phyloP scores from a whole-genome alignment of 1,140 invertebrate genomes.

The Coenobita brevimanus region DNA sequence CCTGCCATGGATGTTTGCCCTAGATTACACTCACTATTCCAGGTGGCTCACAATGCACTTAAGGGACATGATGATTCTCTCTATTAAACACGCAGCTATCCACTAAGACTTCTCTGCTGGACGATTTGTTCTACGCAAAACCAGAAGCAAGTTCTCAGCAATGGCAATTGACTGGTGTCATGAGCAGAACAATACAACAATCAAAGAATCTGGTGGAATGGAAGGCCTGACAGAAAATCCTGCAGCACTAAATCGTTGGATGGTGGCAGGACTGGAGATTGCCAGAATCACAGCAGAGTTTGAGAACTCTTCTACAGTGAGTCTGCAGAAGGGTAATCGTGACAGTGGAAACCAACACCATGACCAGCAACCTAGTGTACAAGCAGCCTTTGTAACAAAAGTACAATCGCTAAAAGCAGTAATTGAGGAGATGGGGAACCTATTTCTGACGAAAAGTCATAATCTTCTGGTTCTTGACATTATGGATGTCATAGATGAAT shows the following conservation, averaged over 20 bases:
- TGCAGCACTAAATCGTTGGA: constrained; percentile 2
- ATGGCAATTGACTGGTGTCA: no score
- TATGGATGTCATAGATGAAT: not conserved
- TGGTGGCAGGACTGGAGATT: constrained; percentile 1
- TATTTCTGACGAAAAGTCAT: no score
- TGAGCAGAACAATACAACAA: no score
- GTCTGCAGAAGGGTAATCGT: not conserved
- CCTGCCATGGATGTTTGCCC: no score
- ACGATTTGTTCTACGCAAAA: not conserved
- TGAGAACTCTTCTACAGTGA: no score
- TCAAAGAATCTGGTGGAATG: no score
- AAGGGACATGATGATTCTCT: not conserved
- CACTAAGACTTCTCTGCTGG: not conserved
- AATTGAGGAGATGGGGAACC: not conserved
- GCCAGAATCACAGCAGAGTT: constrained; percentile 11
- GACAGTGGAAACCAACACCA: not conserved
- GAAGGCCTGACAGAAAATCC: not conserved
- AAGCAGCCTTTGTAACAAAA: not conserved
- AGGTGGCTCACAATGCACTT: constrained; percentile 22
- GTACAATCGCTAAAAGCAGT: constrained; percentile 5
- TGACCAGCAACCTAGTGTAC: not conserved
- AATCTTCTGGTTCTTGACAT: constrained; percentile 19
- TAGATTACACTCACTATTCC: no score
- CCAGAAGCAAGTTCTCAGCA: not conserved
- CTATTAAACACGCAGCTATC: not conserved